Base-by-base conservation (phyloP, 2,888 invertebrate species). In the Acanthosoma haemorrhoidale region DNA sequence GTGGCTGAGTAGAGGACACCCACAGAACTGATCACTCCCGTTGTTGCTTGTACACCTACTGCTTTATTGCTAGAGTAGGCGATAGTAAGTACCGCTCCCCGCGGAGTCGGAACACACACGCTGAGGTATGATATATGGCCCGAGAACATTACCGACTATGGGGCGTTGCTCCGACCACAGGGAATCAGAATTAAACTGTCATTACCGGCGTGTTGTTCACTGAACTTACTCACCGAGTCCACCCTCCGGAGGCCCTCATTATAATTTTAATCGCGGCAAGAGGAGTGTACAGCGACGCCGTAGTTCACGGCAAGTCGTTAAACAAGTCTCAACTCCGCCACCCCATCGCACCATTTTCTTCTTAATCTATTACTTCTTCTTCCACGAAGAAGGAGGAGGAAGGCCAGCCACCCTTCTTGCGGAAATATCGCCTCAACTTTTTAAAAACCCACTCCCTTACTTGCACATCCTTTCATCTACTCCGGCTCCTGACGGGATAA, bases 261-360 rank as follows among this genome's bases (percentile, higher is more conserved):
- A 67, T 67, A 67, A 67, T 67, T 67, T 67, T 67, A 67, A 67
- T 67, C 67, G 67, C 31, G 15, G 4, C 29, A 16, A 16, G 58
- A 9, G 25, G 38, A 39, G 43, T 29, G 36, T 36, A 25, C 8
- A 25, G 32, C 39, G 25, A 43, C 64, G 38, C 39, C 64, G 41
- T 64, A 64, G 41, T 64, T 64, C 41, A 38, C 25, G 51, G 29
- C 38, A 64, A 64, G 64, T 64, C 39, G 41, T 64, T 64, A 64
- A 61, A 61, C 61, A 61, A 61, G 61, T 61, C 61, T 21, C 38
- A 61, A 61, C 34, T 61, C 8, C 32, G 61, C 34, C 61, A 41
- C 21, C 38, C 11, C 16, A 9, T 13, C 21, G 6, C 18, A n/a
- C 16, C 21, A 18, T 36, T 38, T 61, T 61, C 9, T 21, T 61